phyloP scores from a whole-genome alignment of 2,113 vertebrate genomes.

The Dolichallabes microphthalmus region DNA sequence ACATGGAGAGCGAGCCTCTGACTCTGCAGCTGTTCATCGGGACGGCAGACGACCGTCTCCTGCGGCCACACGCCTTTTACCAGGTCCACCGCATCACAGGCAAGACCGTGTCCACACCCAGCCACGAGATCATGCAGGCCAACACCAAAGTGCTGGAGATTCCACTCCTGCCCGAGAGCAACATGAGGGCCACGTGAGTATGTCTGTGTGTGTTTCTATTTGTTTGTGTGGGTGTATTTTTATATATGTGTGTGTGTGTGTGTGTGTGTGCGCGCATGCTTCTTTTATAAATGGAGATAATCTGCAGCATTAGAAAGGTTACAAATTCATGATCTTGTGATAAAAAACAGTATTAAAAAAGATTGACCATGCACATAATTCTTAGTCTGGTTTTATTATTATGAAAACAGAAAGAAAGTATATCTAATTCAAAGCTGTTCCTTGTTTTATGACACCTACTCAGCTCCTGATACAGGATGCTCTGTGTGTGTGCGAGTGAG shows the following conservation, averaged over 20 bases:
- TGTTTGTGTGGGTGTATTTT: background rate
- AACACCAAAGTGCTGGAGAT: constrained; percentile 98
- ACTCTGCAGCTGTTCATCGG: constrained; percentile 97
- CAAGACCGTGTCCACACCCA: constrained; percentile 95
- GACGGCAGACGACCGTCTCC: constrained; percentile 94
- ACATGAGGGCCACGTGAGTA: constrained; percentile 92
- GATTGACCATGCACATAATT: background rate
- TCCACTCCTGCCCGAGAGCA: constrained; percentile 92
- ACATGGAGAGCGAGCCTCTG: constrained; percentile 90
- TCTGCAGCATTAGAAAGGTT: background rate
- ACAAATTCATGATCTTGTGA: background rate
- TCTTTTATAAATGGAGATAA: background rate
- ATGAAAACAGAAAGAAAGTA: background rate
- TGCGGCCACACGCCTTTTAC: constrained; percentile 97
- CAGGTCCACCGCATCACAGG: constrained; percentile 98
- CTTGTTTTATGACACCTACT: constrained; percentile 27
- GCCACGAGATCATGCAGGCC: constrained; percentile 89
- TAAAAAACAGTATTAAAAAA: background rate
- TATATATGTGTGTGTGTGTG: background rate
- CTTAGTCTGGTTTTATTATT: background rate
- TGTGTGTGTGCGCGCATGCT: background rate
- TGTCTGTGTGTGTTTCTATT: constrained; percentile 14
- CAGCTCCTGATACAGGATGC: constrained; percentile 16
- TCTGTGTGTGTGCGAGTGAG: background rate
- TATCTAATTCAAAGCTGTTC: background rate